A percentile compares a stretch with the other conserved stretches of the same genome.
These are phyloP conservation scores for Paraescarpia echinospica DNA, from an alignment of 1,140 invertebrate genomes.

Conservation along the genomic window DNA sequence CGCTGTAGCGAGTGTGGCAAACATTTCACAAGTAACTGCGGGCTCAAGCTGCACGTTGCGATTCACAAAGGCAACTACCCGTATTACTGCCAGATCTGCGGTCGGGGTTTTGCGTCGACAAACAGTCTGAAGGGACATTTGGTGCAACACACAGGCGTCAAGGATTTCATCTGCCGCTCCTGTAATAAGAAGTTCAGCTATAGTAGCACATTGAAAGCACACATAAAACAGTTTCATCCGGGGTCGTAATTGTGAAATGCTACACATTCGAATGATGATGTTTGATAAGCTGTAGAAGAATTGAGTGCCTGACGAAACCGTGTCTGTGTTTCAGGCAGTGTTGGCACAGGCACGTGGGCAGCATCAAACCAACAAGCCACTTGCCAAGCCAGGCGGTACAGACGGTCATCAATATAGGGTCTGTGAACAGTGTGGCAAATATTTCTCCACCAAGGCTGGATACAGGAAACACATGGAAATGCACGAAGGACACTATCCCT, in stretches of 20 bases:
- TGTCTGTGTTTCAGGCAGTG: neutral
- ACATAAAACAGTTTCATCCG: constrained; percentile 60
- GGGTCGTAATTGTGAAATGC: neutral
- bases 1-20: constrained; percentile 9
- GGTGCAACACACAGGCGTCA: constrained; percentile 9
- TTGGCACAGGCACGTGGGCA: too few species aligned
- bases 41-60: neutral
- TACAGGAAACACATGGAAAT: neutral
- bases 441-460: constrained; percentile 2
- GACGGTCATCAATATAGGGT: neutral
- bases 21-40: neutral
- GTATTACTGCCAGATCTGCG: constrained; percentile 20
- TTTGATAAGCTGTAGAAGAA: neutral
- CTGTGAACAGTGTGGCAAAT: constrained; percentile 2
- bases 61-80: constrained; percentile 14
- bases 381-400: neutral
- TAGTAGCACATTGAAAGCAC: constrained; percentile 9
- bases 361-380: neutral
- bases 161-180: neutral
- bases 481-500: constrained; percentile 59
- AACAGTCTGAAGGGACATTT: constrained; percentile 13
- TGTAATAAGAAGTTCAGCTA: constrained; percentile 15
- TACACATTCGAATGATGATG: neutral
- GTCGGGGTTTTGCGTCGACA: constrained; percentile 10
- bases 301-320: neutral